Base-by-base conservation (phyloP, 2,888 invertebrate species). In the Neoitamus cyanurus region DNA sequence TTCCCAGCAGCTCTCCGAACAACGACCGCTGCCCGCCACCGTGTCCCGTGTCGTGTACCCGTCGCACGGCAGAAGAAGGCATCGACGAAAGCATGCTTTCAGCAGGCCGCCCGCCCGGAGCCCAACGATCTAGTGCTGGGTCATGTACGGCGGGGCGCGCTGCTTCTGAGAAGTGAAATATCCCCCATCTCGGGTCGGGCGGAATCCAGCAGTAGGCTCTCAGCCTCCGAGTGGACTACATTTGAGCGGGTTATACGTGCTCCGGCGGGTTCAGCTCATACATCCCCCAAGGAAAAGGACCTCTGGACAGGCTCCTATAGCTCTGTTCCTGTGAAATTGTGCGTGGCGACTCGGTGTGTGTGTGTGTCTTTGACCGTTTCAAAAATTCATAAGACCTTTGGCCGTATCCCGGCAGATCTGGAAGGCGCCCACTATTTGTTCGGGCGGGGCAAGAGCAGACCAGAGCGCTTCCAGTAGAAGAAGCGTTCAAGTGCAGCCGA, bases 141-240 rank as follows among this genome's bases (percentile, higher is more conserved):
- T 30, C 72, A 30, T 72, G 73, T 37, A 20, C 3, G n/a, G 73
- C 31, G 13, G 6, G 3, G 28, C 69, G 9, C 9, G 20, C 36
- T 73, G 20, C 36, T 73, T 36, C 73, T 73, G 34, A 73, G 34
- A 73, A 73, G 2, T 34, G 73, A 73, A 37, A 73, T 73, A 36
- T 73, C 34, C 58, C 72, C 20, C 73, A 73, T 73, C 73, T 73
- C 73, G 34, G 4, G 42, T n/a, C n/a, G 7, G n/a, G 15, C 36
- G 36, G 20, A 73, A 73, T 73, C 73, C 73, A 73, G 73, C 90
- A 90, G 90, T 90, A 90, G 90, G 90, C 90, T 90, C 90, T 90
- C 90, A 90, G 90, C 90, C 90, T 90, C 90, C 90, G 90, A 90
- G 90, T 90, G 91, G 91, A 90, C 90, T 90, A 90, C 90, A 90